phyloP scores from a whole-genome alignment of 2,888 invertebrate genomes.

The Marronus borbonicus region DNA sequence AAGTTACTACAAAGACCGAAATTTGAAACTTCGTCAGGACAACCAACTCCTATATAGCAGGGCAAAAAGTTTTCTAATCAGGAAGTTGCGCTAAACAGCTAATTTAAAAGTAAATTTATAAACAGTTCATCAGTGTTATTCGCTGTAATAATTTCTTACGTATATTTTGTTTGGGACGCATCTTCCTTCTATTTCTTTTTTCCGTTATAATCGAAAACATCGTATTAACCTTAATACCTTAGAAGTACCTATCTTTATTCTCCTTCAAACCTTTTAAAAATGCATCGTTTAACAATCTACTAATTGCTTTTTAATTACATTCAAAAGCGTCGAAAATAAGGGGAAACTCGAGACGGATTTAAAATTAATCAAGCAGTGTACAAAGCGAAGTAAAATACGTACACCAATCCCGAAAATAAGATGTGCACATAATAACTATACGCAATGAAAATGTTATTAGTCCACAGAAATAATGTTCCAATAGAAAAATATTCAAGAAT shows the following conservation, averaged over 20 bases:
- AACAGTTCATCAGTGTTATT: slow-evolving; percentile 38
- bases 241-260: background rate
- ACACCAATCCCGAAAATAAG: too few species aligned
- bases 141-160: slow-evolving; percentile 27
- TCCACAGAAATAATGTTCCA: too few species aligned
- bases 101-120: slow-evolving; percentile 48
- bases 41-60: background rate
- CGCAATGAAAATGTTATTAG: too few species aligned
- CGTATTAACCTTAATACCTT: background rate
- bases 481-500: too few species aligned
- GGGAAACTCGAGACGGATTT: background rate
- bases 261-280: background rate
- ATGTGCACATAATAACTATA: too few species aligned
- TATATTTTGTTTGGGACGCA: slow-evolving; percentile 3
- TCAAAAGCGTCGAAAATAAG: background rate
- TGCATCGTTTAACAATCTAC: background rate
- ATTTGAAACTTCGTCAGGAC: slow-evolving; percentile 20
- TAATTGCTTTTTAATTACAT: slow-evolving; percentile 26
- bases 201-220: background rate
- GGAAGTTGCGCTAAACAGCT: slow-evolving; percentile 42
- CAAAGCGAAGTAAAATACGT: too few species aligned
- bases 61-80: slow-evolving; percentile 44
- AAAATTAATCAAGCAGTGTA: background rate
- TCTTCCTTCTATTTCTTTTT: background rate
- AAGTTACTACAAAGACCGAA: slow-evolving; percentile 37